Percentiles rank a stretch among this genome's conserved stretches.
These are phyloP conservation scores for Brachyhypopomus occidentalis DNA, from an alignment of 2,113 vertebrate species.

Conservation along the genomic window DNA sequence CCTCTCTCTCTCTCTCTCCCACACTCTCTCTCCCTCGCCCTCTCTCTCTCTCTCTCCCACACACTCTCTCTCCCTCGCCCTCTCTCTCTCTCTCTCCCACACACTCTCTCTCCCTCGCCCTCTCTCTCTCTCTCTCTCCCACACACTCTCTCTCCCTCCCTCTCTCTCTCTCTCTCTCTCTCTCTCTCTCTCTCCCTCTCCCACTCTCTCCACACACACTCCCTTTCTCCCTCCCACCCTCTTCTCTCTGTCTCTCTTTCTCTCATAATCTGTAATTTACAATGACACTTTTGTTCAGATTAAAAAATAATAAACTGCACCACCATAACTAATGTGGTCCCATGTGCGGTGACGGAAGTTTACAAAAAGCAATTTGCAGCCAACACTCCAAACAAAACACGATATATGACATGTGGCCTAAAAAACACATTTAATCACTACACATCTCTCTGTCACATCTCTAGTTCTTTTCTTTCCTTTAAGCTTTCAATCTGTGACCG, in stretches of 20 bases:
- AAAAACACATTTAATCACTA: not conserved
- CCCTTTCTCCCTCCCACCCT: constrained; percentile 33
- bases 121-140: constrained; percentile 41
- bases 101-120: constrained; percentile 44
- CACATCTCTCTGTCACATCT: not conserved
- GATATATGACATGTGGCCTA: no score
- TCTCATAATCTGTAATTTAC: not conserved
- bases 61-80: constrained; percentile 44
- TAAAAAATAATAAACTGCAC: not conserved
- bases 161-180: constrained; percentile 43
- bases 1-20: not conserved
- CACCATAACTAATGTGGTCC: not conserved
- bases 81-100: not conserved
- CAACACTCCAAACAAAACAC: no score
- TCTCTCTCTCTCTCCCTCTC: constrained; percentile 46
- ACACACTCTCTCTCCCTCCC: constrained; percentile 25
- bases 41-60: not conserved
- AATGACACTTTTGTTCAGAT: not conserved
- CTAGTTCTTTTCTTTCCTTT: not conserved
- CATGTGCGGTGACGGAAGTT: not conserved
- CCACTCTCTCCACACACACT: not conserved
- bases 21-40: no score
- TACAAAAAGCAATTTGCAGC: not conserved
- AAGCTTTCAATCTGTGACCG: not conserved
- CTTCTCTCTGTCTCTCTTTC: no score